Evolutionary conservation across 2,888 invertebrate genomes (phyloP), one percentile per base, ranked within the genome.

Genomic region (Cephus pygmeus): DNA sequence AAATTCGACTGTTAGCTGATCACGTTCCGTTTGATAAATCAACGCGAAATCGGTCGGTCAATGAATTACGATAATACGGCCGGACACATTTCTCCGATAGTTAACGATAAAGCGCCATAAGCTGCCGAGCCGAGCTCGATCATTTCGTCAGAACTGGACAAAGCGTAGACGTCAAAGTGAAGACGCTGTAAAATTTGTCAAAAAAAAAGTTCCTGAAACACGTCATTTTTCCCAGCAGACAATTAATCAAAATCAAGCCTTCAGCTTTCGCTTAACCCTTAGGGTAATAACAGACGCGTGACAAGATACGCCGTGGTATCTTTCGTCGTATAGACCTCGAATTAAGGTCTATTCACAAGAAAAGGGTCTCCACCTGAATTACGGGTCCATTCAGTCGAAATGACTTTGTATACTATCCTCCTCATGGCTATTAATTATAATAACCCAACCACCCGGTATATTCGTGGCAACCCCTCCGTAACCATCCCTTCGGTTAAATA

Each of bases 271-370:
- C 35, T 36, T 12, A 4, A 40, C 40, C 40, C 73, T 34, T 12
- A 12, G 9, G 73, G 34, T 35, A n/a, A 40, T 40, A 40, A 40
- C 40, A 40, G 40, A 40, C 40, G 23, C 73, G 15, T 23, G 73
- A 73, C 73, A 34, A 35, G 79, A 69, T 15, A 76, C 76, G 75
- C 34, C 79, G 79, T 77, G 79, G 80, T 79, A 79, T 75, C 78
- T 75, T 76, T 15, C 75, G 76, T 69, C 74, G 76, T 34, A 76
- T 75, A 71, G 75, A 78, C 76, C 75, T 76, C 79, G 85, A 85
- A 90, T 90, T 87, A 90, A 88, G 87, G 85, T 82, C 90, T 88
- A 90, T 90, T 90, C 88, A 90, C 80, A 85, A 86, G 85, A 87
- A 87, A 87, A 76, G 79, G 81, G 15, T 40, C 79, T 79, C 83